Evolutionary conservation across 2,797 vertebrate genomes (phyloP).

Genomic region (Sebastes melanostomus): DNA sequence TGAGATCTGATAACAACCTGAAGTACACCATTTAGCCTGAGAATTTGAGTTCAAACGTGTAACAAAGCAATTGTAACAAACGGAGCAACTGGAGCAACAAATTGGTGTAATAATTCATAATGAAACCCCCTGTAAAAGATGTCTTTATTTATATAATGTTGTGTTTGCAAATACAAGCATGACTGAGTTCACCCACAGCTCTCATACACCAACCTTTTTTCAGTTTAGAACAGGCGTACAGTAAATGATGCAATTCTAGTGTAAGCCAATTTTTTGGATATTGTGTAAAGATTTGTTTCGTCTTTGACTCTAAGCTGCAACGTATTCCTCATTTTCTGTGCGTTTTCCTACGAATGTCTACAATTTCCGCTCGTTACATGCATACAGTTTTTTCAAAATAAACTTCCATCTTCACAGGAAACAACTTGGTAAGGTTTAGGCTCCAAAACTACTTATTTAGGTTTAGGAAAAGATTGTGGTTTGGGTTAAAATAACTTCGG

Average conservation of each 20-base stretch:
- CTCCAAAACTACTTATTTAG: neutral
- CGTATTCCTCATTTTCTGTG: no score
- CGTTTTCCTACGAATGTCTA: no score
- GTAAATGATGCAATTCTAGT: neutral
- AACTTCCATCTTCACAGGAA: neutral
- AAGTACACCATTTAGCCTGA: neutral
- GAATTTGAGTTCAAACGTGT: neutral
- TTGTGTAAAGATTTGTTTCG: neutral
- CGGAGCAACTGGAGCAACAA: slow-evolving; percentile 13
- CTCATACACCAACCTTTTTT: neutral
- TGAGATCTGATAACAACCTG: slow-evolving; percentile 15
- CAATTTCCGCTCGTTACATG: no score
- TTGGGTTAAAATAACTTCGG: neutral
- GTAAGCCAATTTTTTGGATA: neutral
- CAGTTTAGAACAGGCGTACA: neutral
- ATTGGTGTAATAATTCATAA: slow-evolving; percentile 4
- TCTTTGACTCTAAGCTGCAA: neutral
- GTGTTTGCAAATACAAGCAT: slow-evolving; percentile 2
- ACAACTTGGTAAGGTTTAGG: neutral
- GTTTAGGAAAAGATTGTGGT: neutral
- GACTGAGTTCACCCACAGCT: neutral
- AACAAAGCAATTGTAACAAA: slow-evolving; percentile 2
- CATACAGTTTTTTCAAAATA: neutral
- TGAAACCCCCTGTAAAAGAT: neutral
- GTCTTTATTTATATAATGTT: neutral